Evolutionary conservation across 1,140 invertebrate species (phyloP).

Genomic region (Lanistes nyassanus): DNA sequence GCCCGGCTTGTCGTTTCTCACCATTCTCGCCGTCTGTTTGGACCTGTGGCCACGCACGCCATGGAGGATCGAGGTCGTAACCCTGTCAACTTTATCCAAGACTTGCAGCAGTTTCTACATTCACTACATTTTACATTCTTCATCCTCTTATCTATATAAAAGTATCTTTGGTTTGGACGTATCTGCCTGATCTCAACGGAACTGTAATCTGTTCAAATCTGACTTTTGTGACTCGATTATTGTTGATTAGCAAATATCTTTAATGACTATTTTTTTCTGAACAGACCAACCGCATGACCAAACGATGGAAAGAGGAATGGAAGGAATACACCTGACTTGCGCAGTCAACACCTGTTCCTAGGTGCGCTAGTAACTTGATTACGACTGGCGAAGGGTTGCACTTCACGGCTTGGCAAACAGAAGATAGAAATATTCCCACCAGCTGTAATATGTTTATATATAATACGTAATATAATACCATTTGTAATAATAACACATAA

Average conservation of each 20-base stretch:
- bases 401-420: conserved; percentile 84
- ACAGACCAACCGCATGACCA: background rate
- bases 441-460: background rate
- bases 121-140: too few species aligned
- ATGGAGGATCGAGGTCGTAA: too few species aligned
- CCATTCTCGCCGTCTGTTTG: too few species aligned
- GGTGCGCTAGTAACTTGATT: conserved; percentile 82
- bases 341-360: conserved; percentile 95
- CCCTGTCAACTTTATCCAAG: too few species aligned
- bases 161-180: too few species aligned
- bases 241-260: background rate
- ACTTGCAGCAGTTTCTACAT: too few species aligned
- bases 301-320: background rate
- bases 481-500: background rate
- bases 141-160: too few species aligned
- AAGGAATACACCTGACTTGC: conserved; percentile 81
- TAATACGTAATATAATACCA: background rate
- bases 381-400: conserved; percentile 91
- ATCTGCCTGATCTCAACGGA: too few species aligned
- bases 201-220: too few species aligned
- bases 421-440: background rate
- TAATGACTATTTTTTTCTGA: background rate
- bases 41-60: too few species aligned
- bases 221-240: too few species aligned
- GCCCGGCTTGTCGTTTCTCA: too few species aligned